Evolutionary conservation across 2,797 vertebrate genomes (phyloP).

Genomic region (Parauchenoglanis ngamensis): DNA sequence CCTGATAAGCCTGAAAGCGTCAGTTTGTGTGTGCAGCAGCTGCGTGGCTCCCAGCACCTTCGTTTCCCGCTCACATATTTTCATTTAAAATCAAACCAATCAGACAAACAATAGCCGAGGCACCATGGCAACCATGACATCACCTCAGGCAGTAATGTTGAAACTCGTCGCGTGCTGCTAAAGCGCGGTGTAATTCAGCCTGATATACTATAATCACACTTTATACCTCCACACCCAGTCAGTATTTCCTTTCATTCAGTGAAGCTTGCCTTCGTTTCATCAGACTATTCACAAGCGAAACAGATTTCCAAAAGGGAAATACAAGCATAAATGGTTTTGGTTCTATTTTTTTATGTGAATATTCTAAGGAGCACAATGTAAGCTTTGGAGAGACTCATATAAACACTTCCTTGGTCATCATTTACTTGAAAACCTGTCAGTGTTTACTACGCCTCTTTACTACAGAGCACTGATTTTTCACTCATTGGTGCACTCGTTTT

Average conservation of each 20-base stretch:
- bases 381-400: not conserved
- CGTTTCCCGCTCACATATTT: slow-evolving; percentile 11
- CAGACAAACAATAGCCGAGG: slow-evolving; percentile 41
- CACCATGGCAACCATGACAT: slow-evolving; percentile 37
- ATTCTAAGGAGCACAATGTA: not conserved
- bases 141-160: slow-evolving; percentile 27
- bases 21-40: slow-evolving; percentile 14
- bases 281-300: not conserved
- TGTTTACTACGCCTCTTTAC: not conserved
- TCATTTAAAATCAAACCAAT: slow-evolving; percentile 35
- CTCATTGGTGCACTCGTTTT: not conserved
- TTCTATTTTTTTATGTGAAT: not conserved
- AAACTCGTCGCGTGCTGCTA: slow-evolving; percentile 16
- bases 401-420: not conserved
- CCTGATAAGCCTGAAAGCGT: slow-evolving; percentile 12
- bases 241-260: not conserved
- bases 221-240: slow-evolving; percentile 25
- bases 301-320: not conserved
- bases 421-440: not conserved
- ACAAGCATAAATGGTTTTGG: not conserved
- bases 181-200: slow-evolving; percentile 14
- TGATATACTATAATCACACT: not conserved
- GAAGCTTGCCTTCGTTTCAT: not conserved
- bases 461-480: too few species aligned
- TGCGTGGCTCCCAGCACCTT: slow-evolving; percentile 8